phyloP scores from a whole-genome alignment of 2,113 vertebrate genomes.

The Cisticola juncidis region DNA sequence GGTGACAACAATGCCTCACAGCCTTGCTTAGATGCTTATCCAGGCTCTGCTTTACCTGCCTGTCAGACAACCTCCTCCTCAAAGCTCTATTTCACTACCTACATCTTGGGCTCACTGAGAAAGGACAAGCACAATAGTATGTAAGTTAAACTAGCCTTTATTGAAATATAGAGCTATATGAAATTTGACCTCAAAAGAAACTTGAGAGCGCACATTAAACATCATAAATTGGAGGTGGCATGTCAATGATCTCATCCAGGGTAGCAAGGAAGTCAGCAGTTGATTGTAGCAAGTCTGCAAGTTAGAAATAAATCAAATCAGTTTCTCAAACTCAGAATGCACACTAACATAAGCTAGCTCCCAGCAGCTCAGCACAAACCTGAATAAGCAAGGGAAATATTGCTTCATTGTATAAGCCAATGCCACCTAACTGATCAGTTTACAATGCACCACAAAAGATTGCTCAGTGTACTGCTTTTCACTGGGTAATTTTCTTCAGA shows the following conservation, averaged over 20 bases:
- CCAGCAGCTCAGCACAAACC: not conserved
- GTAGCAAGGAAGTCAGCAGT: conserved; percentile 64
- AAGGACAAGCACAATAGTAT: not conserved
- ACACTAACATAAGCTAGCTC: not conserved
- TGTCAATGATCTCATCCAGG: conserved; percentile 70
- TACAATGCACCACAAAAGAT: not conserved
- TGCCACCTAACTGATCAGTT: not conserved
- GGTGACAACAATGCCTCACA: not conserved
- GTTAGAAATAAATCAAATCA: not conserved
- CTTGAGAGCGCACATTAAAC: not conserved
- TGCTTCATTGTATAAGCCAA: not conserved
- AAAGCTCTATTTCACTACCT: not conserved
- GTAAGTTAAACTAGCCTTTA: conserved; percentile 41
- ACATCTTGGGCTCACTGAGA: not conserved
- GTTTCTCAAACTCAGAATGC: not conserved
- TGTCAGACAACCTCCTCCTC: not conserved
- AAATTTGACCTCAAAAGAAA: not conserved
- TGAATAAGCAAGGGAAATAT: not conserved
- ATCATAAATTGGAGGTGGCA: conserved; percentile 58
- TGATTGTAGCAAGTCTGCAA: conserved; percentile 64
- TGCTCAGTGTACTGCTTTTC: not conserved
- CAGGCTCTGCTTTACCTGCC: not conserved
- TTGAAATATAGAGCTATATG: conserved; percentile 20
- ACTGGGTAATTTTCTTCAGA: not conserved
- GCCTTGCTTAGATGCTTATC: not conserved